Evolutionary conservation across 2,797 vertebrate genomes (phyloP), one percentile per base, ranked within the genome.

Genomic region (Enteromius radiatus): DNA sequence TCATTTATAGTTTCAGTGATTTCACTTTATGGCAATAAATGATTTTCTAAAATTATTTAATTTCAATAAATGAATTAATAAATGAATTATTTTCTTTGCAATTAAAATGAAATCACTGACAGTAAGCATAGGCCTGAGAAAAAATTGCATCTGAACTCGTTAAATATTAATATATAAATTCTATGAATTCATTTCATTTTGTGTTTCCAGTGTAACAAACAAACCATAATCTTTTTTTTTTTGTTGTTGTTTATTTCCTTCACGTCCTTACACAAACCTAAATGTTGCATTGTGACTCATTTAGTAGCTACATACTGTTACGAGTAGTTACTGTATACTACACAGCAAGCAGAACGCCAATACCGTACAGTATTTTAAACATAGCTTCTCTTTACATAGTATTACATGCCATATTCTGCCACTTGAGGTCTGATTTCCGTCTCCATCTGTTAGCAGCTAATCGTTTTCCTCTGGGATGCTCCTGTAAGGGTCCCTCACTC

Each of bases 391-490:
- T 19, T 63, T 31, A 9, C 23, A 4, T 26, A 38, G 15, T n/a
- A 54, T 79, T 43, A 0, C 26, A 1, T 43, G n/a, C 5, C n/a
- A 28, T 19, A 79, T 69, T 56, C 38, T 23, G 17, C 77, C 17
- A 14, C 26, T 28, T 21, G n/a, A 21, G 26, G 7, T 23, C 17
- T 61, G 17, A 70, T 80, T 4, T 63, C 15, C 0, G 4, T 61
- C 52, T 45, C 43, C 78, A 47, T 80, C 36, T 71, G 78, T 70
- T 45, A 59, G 47, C 28, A 47, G 28, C 49, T n/a, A 28, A 59
- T 69, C 6, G 0, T 31, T n/a, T 59, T 41, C 49, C 67, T 61
- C 38, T n/a, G 68, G 41, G 68, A 63, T 19, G n/a, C 12, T 73
- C 7, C 54, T 38, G 14, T 19, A 73, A 63, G 68, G 68, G 4